Evolutionary conservation across 2,797 vertebrate genomes (phyloP).

Genomic region (Sebastes umbrosus): DNA sequence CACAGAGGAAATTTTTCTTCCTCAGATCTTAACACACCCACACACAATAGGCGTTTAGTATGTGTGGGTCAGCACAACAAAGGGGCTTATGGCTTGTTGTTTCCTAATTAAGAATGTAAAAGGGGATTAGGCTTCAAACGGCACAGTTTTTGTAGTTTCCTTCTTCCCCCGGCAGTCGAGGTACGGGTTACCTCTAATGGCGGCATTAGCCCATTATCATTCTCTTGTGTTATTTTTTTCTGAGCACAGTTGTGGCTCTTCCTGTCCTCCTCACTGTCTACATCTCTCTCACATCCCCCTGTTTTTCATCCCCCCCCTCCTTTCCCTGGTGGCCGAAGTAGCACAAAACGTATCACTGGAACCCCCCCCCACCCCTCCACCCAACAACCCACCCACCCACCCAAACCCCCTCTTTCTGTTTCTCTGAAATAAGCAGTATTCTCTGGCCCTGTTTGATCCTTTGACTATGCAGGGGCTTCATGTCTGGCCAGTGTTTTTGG

Average conservation of each 20-base stretch:
- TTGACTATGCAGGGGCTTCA: slow-evolving; percentile 87
- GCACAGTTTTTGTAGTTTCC: slow-evolving; percentile 59
- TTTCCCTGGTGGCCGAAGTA: slow-evolving; percentile 62
- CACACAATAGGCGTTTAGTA: slow-evolving; percentile 66
- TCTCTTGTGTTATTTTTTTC: slow-evolving; percentile 48
- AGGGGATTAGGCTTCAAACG: slow-evolving; percentile 81
- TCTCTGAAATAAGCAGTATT: slow-evolving; percentile 89
- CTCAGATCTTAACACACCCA: slow-evolving; percentile 69
- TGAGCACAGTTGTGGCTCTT: slow-evolving; percentile 32
- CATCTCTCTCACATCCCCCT: slow-evolving; percentile 20
- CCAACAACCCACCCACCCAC: background rate
- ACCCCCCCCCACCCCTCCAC: no score
- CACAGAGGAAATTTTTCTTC: slow-evolving; percentile 41
- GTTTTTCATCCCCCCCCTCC: background rate
- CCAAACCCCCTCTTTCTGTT: slow-evolving; percentile 66
- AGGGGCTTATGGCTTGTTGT: slow-evolving; percentile 74
- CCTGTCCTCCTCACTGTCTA: slow-evolving; percentile 48
- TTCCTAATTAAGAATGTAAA: slow-evolving; percentile 83
- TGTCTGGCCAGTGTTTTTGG: slow-evolving; percentile 97
- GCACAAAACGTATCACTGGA: slow-evolving; percentile 64
- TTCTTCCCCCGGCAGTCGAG: slow-evolving; percentile 49
- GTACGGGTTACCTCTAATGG: slow-evolving; percentile 58
- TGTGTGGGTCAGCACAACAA: slow-evolving; percentile 74
- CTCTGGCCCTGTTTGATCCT: slow-evolving; percentile 94
- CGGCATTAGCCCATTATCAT: slow-evolving; percentile 49